Percentiles rank a stretch among this genome's conserved stretches.
These are phyloP conservation scores for Rapana venosa DNA, from an alignment of 2,888 invertebrate genomes.

Conservation along the genomic window DNA sequence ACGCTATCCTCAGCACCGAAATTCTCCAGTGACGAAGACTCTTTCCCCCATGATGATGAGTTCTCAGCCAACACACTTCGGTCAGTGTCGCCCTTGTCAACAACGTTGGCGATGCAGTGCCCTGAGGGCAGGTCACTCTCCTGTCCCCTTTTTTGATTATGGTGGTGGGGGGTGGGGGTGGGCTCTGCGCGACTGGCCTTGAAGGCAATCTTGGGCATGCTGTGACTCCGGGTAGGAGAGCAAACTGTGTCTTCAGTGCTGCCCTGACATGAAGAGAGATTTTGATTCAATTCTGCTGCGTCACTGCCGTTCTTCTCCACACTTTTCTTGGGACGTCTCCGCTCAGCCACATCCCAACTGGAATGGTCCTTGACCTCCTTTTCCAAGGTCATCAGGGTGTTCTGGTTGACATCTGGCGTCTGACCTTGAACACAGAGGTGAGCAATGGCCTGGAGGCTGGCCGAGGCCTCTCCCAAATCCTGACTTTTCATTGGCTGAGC, in stretches of 20 bases:
- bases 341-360: too few relatives aligned
- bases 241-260: background rate
- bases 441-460: constrained; percentile 29
- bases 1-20: background rate
- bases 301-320: background rate
- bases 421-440: background rate
- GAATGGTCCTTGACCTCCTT: background rate
- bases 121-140: background rate
- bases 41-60: too few relatives aligned
- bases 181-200: background rate
- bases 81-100: background rate
- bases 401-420: background rate
- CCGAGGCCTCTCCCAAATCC: background rate
- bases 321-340: too few relatives aligned
- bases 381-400: too few relatives aligned
- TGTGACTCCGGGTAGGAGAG: background rate
- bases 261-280: background rate
- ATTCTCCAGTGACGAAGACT: background rate
- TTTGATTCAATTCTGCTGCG: background rate
- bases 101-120: background rate
- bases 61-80: background rate
- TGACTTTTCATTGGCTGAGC: background rate
- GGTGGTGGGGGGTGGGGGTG: background rate
- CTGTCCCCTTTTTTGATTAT: background rate
- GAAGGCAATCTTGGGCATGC: background rate